Evolutionary conservation across 2,113 vertebrate genomes (phyloP).

Genomic region (Kryptolebias marmoratus): DNA sequence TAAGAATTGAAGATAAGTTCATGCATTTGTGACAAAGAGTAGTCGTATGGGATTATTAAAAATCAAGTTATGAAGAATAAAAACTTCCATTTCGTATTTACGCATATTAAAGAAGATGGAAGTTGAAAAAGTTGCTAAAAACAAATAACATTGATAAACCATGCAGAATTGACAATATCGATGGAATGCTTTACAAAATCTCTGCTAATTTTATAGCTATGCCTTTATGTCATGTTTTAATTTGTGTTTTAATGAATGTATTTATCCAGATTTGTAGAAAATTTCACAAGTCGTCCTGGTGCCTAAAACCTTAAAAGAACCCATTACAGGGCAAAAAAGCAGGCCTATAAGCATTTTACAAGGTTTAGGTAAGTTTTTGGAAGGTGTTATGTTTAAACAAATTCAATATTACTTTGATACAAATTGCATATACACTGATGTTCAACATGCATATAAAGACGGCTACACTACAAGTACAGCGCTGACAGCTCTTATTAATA

Average conservation of each 20-base stretch:
- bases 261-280: neutral
- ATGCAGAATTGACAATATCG: neutral
- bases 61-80: too few species aligned
- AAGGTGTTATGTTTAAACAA: neutral
- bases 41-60: too few species aligned
- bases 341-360: neutral
- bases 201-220: neutral
- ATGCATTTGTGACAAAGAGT: too few species aligned
- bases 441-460: neutral
- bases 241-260: neutral
- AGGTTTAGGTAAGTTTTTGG: neutral
- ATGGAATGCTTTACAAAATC: neutral
- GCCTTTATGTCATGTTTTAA: neutral
- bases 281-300: neutral
- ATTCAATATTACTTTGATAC: neutral
- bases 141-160: too few species aligned
- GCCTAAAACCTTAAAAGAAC: neutral
- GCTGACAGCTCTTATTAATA: neutral
- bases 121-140: neutral
- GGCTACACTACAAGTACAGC: neutral
- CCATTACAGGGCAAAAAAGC: neutral
- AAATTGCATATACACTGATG: neutral
- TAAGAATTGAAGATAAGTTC: too few species aligned
- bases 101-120: neutral
- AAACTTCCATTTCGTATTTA: too few species aligned